These are phyloP conservation scores for Pristionchus mayeri DNA, from an alignment of 2,888 invertebrate genomes.

Conservation along the genomic window DNA sequence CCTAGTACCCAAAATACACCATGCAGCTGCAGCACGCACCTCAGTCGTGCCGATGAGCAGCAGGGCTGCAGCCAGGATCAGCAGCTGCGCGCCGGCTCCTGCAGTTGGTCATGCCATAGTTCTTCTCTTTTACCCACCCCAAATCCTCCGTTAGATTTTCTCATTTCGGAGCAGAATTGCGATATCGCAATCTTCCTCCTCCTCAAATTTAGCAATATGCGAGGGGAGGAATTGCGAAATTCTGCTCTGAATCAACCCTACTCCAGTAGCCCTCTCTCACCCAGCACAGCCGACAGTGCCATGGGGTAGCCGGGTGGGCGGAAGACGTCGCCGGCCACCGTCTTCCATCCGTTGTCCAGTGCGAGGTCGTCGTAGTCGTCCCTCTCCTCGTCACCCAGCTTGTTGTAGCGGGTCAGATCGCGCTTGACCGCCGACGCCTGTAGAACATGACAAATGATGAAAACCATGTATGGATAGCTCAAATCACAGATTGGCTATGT, in stretches of 20 bases:
- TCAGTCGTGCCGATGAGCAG: conserved; percentile 78
- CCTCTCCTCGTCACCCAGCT: neutral
- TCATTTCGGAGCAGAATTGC: too few species aligned
- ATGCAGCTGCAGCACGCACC: neutral
- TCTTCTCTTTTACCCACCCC: too few species aligned
- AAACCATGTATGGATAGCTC: too few species aligned
- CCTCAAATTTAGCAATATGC: too few species aligned
- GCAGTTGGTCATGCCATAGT: conserved; percentile 50
- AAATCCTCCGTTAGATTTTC: too few species aligned
- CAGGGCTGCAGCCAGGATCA: conserved; percentile 78
- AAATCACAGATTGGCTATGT: too few species aligned
- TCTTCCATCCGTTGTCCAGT: conserved; percentile 80
- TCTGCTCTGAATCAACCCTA: too few species aligned
- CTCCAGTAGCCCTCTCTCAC: too few species aligned
- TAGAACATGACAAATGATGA: too few species aligned
- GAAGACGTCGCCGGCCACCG: conserved; percentile 80
- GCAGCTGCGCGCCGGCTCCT: conserved; percentile 79
- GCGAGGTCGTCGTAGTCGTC: conserved; percentile 77
- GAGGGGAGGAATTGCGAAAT: too few species aligned
- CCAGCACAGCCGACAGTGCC: conserved; percentile 79
- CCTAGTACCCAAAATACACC: neutral
- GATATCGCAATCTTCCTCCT: neutral
- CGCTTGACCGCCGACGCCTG: conserved; percentile 52
- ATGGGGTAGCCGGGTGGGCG: conserved; percentile 78
- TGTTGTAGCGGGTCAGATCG: conserved; percentile 51